phyloP scores from a whole-genome alignment of 2,797 vertebrate genomes.

The Sebastes hubbsi region DNA sequence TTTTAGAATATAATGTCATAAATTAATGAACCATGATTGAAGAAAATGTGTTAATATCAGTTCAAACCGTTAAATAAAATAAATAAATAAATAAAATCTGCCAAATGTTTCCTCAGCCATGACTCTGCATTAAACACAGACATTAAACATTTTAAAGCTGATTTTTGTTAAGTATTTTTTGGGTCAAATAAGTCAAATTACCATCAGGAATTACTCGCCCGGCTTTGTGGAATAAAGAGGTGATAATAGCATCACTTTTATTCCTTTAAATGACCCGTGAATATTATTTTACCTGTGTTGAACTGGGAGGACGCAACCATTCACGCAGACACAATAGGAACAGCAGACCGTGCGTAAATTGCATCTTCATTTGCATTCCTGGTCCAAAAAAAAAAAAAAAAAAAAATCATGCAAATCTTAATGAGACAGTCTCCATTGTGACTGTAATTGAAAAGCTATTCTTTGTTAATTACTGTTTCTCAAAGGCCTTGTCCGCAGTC shows the following conservation, averaged over 20 bases:
- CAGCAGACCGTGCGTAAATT: conserved; percentile 84
- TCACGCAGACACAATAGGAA: conserved; percentile 80
- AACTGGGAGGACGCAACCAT: conserved; percentile 79
- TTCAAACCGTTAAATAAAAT: background rate
- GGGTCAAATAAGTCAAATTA: conserved; percentile 61
- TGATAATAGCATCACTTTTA: conserved; percentile 66
- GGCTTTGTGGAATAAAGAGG: conserved; percentile 65
- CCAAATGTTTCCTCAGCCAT: conserved; percentile 13
- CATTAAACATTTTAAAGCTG: conserved; percentile 24
- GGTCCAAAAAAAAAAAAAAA: conserved; percentile 49
- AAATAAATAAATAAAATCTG: background rate
- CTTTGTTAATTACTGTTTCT: conserved; percentile 83
- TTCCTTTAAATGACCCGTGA: conserved; percentile 81
- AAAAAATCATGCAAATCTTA: conserved; percentile 83
- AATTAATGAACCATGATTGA: background rate
- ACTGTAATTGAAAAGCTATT: conserved; percentile 84
- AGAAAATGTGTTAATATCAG: background rate
- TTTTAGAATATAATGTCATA: background rate
- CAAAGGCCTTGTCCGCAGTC: conserved; percentile 78
- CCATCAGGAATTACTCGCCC: conserved; percentile 30
- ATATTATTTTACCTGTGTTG: conserved; percentile 85
- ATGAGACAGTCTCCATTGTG: conserved; percentile 85
- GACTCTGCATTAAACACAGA: conserved; percentile 36
- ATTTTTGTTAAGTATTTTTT: conserved; percentile 28
- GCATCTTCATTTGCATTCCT: conserved; percentile 86